phyloP scores from a whole-genome alignment of 2,113 vertebrate genomes.

The Tautogolabrus adspersus region DNA sequence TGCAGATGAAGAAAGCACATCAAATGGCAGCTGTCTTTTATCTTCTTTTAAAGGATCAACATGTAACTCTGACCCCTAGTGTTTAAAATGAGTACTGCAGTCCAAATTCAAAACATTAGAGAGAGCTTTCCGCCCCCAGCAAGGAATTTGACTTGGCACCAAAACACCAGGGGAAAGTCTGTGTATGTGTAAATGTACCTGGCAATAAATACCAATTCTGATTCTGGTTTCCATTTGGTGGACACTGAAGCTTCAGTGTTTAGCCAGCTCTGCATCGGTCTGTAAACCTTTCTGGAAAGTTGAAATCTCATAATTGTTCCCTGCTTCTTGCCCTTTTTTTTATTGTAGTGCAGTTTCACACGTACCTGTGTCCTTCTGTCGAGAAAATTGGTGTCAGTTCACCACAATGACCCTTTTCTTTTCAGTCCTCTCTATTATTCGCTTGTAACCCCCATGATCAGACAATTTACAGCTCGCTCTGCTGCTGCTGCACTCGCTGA shows the following conservation, averaged over 20 bases:
- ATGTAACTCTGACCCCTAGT: too few relatives aligned
- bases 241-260: too few relatives aligned
- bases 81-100: too few relatives aligned
- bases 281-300: fast-evolving
- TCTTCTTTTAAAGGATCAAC: background rate
- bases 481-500: slow-evolving; percentile 10
- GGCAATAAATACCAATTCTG: too few relatives aligned
- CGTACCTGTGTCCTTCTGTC: background rate
- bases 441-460: slow-evolving; percentile 24
- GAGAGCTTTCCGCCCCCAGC: too few relatives aligned
- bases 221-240: too few relatives aligned
- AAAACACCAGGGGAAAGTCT: too few relatives aligned
- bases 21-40: too few relatives aligned
- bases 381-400: slow-evolving; percentile 48
- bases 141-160: too few relatives aligned
- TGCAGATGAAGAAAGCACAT: too few relatives aligned
- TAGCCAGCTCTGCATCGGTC: too few relatives aligned
- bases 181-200: too few relatives aligned
- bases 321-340: background rate
- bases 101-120: background rate
- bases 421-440: slow-evolving; percentile 37
- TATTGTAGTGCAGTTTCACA: background rate
- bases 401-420: slow-evolving; percentile 29
- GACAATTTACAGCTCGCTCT: slow-evolving; percentile 36
- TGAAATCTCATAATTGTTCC: slow-evolving; percentile 6